Percentiles rank a stretch among this genome's conserved stretches.
Conservation (phyloP, 2,113 vertebrate species). For the Euleptes europaea region DNA sequence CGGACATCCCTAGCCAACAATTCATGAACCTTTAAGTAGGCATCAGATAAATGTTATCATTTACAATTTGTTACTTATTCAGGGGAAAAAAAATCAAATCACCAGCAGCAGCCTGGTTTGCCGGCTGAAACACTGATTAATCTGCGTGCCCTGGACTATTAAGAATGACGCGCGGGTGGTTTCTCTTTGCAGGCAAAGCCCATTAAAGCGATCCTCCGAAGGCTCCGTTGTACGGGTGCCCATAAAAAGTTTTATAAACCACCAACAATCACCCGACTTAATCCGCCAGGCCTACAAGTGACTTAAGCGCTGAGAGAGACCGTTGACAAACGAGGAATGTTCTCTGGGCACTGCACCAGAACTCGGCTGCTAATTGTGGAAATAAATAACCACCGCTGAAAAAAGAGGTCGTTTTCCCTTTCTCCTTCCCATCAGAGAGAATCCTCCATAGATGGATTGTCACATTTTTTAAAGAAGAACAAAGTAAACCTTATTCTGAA, state of each 20-base stretch:
- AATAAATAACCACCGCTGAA: constrained; percentile 70
- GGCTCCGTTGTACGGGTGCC: constrained; percentile 66
- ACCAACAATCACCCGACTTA: constrained; percentile 73
- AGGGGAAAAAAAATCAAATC: constrained; percentile 43
- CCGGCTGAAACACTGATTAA: constrained; percentile 63
- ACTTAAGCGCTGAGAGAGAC: constrained; percentile 64
- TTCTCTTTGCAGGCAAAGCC: constrained; percentile 60
- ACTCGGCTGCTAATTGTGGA: constrained; percentile 69
- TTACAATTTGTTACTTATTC: constrained; percentile 53
- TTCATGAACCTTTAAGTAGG: neutral
- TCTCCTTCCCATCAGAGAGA: constrained; percentile 65
- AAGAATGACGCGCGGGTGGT: constrained; percentile 52
- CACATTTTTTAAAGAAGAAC: constrained; percentile 53
- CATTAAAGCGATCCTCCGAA: constrained; percentile 71
- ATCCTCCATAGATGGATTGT: constrained; percentile 62
- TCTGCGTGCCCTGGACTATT: constrained; percentile 51
- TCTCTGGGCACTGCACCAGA: constrained; percentile 72
- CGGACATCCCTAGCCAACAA: neutral
- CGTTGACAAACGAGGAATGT: constrained; percentile 67
- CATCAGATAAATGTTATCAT: neutral
- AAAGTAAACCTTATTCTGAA: constrained; percentile 23
- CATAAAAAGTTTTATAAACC: constrained; percentile 79
- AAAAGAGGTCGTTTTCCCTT: constrained; percentile 62
- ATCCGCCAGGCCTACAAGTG: constrained; percentile 69
- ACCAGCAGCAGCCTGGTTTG: constrained; percentile 32